Evolutionary conservation across 1,140 invertebrate species (phyloP), one percentile per base, ranked within the genome.

Genomic region (Listronotus oregonensis): DNA sequence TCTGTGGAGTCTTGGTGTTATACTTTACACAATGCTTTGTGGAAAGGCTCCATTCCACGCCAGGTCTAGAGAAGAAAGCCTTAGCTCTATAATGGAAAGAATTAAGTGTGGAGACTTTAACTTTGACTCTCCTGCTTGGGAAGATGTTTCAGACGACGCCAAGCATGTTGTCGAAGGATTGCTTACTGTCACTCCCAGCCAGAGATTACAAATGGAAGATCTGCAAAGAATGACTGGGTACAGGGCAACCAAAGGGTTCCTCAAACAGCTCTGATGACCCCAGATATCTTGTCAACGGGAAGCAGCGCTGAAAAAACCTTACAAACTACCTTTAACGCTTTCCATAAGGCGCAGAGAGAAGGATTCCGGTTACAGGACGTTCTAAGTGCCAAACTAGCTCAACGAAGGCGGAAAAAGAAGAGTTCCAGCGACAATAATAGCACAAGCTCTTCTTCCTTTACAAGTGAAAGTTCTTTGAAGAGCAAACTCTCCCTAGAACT

Each of bases 1-100:
- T 82, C 79, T 96, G 27, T 97, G 95, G 95, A 95, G 92, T 78
- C 80, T 96, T 0, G 95, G 94, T 0, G 93, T 95, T 5, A 92
- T 96, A 69, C 79, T 95, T 84, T 96, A 94, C 76, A 93, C 91
- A 7, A 93, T 97, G 89, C 76, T 97, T 8, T 90, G 89, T 69
- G 93, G 93, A 0, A 86, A 87, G 68, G 91, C 90, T 1, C 93
- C 93, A 3, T 96, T 95, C 78, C 88, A 87, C 67, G 81, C 82
- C 0, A 75, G 83, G 43, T 88, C 87, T 7, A 82, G 86, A 50
- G 87, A 92, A 54, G 90, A 92, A 68, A 89, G 85, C 37, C 85
- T 90, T 21, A 83, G 83, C 1, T 85, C 85, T 1, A 89, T 95
- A 17, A 94, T 95, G 83, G 84, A 87, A 52, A 81, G 90, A 64